Conservation (phyloP, 2,888 invertebrate species). For the Aphodius granarius region DNA sequence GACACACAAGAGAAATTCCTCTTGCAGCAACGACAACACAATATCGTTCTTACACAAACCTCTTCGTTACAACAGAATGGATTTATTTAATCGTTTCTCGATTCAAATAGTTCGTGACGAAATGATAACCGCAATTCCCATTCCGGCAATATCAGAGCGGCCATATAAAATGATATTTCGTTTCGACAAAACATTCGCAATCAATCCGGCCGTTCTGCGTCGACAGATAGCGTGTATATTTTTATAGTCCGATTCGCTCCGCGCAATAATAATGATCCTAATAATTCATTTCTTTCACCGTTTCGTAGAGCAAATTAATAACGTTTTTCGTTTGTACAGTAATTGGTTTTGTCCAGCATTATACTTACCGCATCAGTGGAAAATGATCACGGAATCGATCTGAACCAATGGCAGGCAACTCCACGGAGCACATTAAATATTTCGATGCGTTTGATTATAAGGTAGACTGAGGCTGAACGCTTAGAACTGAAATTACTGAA, state of each 20-base stretch:
- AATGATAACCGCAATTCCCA: not conserved
- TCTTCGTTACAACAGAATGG: not conserved
- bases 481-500: not conserved
- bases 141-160: not conserved
- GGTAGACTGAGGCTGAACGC: not conserved
- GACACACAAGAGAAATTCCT: not conserved
- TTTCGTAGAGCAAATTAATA: not conserved
- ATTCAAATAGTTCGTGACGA: not conserved
- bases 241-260: not conserved
- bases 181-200: not conserved
- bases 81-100: not conserved
- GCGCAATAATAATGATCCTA: no score
- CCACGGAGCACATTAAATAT: not conserved
- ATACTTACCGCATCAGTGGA: not conserved
- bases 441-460: not conserved
- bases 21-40: not conserved
- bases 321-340: constrained; percentile 4
- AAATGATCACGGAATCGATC: not conserved
- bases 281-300: not conserved
- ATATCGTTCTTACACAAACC: not conserved
- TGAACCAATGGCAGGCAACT: not conserved
- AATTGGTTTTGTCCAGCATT: not conserved
- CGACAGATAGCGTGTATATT: not conserved
- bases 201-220: not conserved
- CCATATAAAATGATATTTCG: not conserved